Base-by-base conservation (phyloP, 2,797 vertebrate genomes). In the Scarus forsteni region DNA sequence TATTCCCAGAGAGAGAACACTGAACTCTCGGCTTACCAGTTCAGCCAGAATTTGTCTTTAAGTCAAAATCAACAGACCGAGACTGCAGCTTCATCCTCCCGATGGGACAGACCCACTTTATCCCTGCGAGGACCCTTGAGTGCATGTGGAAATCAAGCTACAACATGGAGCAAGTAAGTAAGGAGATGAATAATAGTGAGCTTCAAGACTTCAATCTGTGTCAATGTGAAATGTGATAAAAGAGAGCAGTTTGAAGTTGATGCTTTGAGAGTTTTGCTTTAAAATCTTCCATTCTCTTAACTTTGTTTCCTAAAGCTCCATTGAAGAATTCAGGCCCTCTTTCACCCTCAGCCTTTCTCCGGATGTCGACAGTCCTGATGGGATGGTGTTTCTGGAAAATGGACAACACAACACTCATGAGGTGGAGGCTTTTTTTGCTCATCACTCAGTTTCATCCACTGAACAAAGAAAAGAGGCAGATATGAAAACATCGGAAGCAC, bases 141-240 rank as follows among this genome's bases (percentile, higher is more conserved):
- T 11, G 16, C 49, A 27, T 43, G 51, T 66, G 73, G 75, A 66
- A 60, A 57, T 40, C 55, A 71, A 11, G 45, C 46, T 11, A 5
- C 27, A 53, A 10, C 44, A 6, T 43, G 72, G 76, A 76, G 19
- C 49, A 62, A 36, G 90, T 91, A 77, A 83, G 88, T 78, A 15
- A 36, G 15, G 38, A 18, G 14, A 1, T 12, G 38, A 40, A 39
- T 40, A 7, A 15, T 45, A 15, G 46, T 15, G 8, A 27, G 27
- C 27, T 27, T 27, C 27, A 27, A 4, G 4, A 4, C 27, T 27
- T 27, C 27, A 27, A 4, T 27, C 2, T 39, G 38, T 39, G 38
- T 39, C 38, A 39, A 39, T 27, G 27, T 27, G 27, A 27, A 4
- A 27, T 4, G 4, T 27, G 27, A 27, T 27, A 27, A 27, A 27